Evolutionary conservation across 2,888 invertebrate species (phyloP), one percentile per base, ranked within the genome.

Genomic region (Pollenia labialis): DNA sequence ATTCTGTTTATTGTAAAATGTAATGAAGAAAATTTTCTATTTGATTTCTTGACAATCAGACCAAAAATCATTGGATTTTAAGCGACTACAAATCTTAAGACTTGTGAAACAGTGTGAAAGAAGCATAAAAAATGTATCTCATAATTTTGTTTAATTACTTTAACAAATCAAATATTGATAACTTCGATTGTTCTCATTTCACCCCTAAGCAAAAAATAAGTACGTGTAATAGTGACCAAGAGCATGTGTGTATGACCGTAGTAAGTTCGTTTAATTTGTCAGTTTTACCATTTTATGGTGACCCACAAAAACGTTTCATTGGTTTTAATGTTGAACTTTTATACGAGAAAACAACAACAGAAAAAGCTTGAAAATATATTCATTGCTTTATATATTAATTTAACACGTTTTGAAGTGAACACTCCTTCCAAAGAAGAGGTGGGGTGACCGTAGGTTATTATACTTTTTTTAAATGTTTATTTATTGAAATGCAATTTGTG

Each of bases 401-500:
- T 71, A 75, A 86, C 58, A 58, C 75, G 32, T 66, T 74, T 77
- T 77, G 16, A 64, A 44, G 58, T 18, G 42, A 12, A 74, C 18
- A 42, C 32, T 64, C 32, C 11, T 62, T 46, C 14, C 14, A 71
- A 54, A 50, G 1, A 18, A 23, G 12, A 3, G 10, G 74, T n/a
- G 58, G 16, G 54, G 23, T 3, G 32, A 10, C 2, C 14, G n/a
- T 11, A 40, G 23, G 6, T 16, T 16, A 8, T 7, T 40, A 11
- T 42, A 1, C 60, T 14, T 32, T 40, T 52, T 58, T 74, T 48
- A 46, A 81, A 81, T 69, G 81, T 84, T 87, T 87, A 87, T 87
- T 87, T 87, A 87, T 87, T 87, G 87, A 87, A 84, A 87, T 84
- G 81, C 84, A 87, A 87, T 84, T 87, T 87, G 66, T 76, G 60